Evolutionary conservation across 2,797 vertebrate genomes (phyloP).

Genomic region (Scarus forsteni): DNA sequence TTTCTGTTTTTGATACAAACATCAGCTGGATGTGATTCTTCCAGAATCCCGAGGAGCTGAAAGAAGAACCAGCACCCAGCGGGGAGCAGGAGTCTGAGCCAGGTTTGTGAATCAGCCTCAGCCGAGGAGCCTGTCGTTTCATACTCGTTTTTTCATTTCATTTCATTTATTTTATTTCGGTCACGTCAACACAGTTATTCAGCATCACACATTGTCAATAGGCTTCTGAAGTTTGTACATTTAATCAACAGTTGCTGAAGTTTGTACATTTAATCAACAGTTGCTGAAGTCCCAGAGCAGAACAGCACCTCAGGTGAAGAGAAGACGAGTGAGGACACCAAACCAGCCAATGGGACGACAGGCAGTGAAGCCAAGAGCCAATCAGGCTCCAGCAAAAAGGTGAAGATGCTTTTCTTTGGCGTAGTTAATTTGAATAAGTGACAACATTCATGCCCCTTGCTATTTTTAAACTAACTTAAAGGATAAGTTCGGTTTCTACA

Average conservation of each 20-base stretch:
- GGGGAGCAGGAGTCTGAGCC: constrained; percentile 49
- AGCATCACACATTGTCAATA: too few species aligned
- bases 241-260: too few species aligned
- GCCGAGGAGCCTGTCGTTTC: too few species aligned
- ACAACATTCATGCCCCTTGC: too few species aligned
- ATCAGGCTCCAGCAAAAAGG: constrained; percentile 77
- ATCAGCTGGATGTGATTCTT: constrained; percentile 4
- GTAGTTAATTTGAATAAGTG: too few species aligned
- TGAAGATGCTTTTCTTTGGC: constrained; percentile 31
- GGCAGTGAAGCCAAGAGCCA: constrained; percentile 54
- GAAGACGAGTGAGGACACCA: neutral
- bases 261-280: too few species aligned
- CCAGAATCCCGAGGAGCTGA: constrained; percentile 53
- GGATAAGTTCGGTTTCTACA: too few species aligned
- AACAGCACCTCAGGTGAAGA: constrained; percentile 23
- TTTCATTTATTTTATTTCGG: too few species aligned
- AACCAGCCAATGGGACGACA: constrained; percentile 59
- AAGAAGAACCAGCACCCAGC: constrained; percentile 45
- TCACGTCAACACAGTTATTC: too few species aligned
- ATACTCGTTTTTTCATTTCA: too few species aligned
- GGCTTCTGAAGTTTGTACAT: too few species aligned
- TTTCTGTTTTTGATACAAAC: neutral
- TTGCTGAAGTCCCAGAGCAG: constrained; percentile 34
- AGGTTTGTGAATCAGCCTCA: neutral
- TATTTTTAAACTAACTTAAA: too few species aligned